phyloP scores from a whole-genome alignment of 1,140 invertebrate genomes.

The Drosophila nigromelanica region DNA sequence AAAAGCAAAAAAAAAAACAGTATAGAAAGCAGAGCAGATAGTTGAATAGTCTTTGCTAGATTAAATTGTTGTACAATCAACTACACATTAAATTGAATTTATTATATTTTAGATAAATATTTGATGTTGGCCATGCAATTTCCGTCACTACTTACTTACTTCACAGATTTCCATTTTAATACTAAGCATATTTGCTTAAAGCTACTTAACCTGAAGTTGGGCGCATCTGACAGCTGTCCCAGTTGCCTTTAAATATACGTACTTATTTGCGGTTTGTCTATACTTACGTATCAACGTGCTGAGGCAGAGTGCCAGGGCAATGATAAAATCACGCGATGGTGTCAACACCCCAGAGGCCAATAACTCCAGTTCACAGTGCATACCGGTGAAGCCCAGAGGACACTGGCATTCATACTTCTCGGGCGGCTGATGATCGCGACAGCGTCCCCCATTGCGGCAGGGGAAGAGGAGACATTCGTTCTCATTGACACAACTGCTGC shows the following conservation, averaged over 20 bases:
- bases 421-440: slow-evolving; percentile 88
- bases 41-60: background rate
- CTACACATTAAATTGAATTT: background rate
- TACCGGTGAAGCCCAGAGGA: slow-evolving; percentile 89
- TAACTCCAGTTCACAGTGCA: slow-evolving; percentile 91
- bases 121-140: slow-evolving; percentile 15
- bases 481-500: slow-evolving; percentile 89
- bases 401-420: slow-evolving; percentile 91
- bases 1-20: background rate
- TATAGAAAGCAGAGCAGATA: background rate
- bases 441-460: slow-evolving; percentile 90
- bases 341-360: slow-evolving; percentile 90
- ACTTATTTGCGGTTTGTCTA: slow-evolving; percentile 38
- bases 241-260: background rate
- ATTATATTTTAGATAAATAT: background rate
- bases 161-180: background rate
- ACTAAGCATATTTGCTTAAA: slow-evolving; percentile 19
- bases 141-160: slow-evolving; percentile 17
- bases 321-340: slow-evolving; percentile 92
- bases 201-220: slow-evolving; percentile 27
- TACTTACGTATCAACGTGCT: slow-evolving; percentile 91
- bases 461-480: slow-evolving; percentile 89
- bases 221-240: background rate
- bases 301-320: slow-evolving; percentile 91
- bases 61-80: background rate